These are phyloP conservation scores for Sepiola atlantica DNA, from an alignment of 2,888 invertebrate genomes.

Conservation along the genomic window DNA sequence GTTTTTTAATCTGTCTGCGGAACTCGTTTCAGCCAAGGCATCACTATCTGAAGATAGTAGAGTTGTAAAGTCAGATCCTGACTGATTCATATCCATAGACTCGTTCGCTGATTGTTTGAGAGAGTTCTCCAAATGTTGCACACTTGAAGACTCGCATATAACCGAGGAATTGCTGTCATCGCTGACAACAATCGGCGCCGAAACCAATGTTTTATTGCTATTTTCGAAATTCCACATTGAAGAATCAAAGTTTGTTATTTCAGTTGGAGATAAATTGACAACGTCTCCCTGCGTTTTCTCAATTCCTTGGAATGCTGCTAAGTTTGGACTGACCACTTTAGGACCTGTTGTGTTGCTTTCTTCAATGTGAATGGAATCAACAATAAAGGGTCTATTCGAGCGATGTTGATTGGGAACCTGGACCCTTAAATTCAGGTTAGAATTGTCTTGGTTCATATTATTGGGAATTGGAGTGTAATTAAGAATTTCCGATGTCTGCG, in stretches of 20 bases:
- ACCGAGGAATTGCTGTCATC: constrained; percentile 2
- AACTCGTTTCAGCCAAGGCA: not conserved
- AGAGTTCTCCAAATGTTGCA: not conserved
- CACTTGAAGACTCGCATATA: not conserved
- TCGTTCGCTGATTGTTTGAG: not conserved
- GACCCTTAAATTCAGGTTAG: not conserved
- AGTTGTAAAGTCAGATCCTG: not conserved
- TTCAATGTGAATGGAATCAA: not conserved
- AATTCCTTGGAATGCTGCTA: not conserved
- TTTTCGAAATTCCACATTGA: not conserved
- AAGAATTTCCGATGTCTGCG: not conserved
- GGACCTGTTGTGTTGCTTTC: not conserved
- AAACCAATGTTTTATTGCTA: not conserved
- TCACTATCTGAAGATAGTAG: not conserved
- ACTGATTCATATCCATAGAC: not conserved
- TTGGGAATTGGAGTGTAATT: not conserved
- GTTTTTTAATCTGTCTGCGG: not conserved
- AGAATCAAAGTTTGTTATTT: not conserved
- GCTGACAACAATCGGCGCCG: not conserved
- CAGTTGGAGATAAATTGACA: constrained; percentile 22
- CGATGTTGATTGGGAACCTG: not conserved
- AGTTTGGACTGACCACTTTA: not conserved
- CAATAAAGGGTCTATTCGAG: not conserved
- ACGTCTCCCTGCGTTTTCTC: not conserved
- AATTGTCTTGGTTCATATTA: not conserved